These are phyloP conservation scores for Dolichallabes microphthalmus DNA, from an alignment of 2,113 vertebrate species.

Conservation along the genomic window DNA sequence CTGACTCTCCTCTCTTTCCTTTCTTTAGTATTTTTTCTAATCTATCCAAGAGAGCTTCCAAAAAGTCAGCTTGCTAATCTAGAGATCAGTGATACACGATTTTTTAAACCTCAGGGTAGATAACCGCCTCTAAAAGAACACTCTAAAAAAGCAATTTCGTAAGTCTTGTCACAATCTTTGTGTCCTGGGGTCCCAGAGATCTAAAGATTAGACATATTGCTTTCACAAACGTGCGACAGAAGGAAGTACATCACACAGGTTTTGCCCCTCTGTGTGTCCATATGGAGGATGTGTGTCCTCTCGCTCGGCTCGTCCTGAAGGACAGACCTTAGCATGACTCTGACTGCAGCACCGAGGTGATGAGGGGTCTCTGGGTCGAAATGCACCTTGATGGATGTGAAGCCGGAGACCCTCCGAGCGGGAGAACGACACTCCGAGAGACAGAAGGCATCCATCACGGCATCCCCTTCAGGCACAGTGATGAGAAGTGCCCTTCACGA, in stretches of 20 bases:
- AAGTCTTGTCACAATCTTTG: constrained; percentile 9
- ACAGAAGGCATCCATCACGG: constrained; percentile 8
- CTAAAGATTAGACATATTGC: constrained; percentile 11
- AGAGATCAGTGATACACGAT: not conserved
- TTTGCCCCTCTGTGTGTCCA: not conserved
- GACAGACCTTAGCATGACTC: not conserved
- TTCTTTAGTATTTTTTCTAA: no score
- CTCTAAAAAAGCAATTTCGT: constrained; percentile 22
- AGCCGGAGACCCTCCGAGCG: constrained; percentile 5
- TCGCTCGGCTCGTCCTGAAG: not conserved
- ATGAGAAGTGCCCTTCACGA: constrained; percentile 14
- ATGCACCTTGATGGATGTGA: not conserved
- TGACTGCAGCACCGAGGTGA: not conserved
- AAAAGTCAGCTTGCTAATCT: not conserved
- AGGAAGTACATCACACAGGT: not conserved
- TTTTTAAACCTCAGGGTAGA: not conserved
- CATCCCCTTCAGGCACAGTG: constrained; percentile 4
- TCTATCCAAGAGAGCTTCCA: not conserved
- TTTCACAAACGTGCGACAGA: not conserved
- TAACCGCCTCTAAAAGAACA: not conserved
- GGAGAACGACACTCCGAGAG: not conserved
- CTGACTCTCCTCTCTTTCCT: not conserved
- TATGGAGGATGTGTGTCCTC: not conserved
- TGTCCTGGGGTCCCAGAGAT: constrained; percentile 4
- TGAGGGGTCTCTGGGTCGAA: not conserved